phyloP scores from a whole-genome alignment of 2,113 vertebrate genomes.

The Anarrhichthys ocellatus region DNA sequence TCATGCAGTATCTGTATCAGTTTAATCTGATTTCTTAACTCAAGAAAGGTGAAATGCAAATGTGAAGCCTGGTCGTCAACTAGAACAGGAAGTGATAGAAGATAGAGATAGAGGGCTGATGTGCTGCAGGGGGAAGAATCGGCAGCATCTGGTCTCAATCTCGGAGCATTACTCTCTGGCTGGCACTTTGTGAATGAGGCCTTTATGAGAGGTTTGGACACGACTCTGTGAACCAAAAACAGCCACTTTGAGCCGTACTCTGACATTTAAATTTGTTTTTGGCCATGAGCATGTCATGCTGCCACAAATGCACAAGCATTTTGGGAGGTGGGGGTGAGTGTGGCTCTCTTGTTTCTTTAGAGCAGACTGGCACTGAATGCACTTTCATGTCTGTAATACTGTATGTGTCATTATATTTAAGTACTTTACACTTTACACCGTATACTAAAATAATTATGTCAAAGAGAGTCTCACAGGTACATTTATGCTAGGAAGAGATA shows the following conservation, averaged over 20 bases:
- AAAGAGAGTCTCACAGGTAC: not conserved
- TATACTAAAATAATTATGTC: not conserved
- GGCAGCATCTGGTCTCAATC: slow-evolving; percentile 72
- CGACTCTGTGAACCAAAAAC: slow-evolving; percentile 31
- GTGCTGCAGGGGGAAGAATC: slow-evolving; percentile 32
- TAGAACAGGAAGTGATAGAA: not conserved
- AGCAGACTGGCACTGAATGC: no score
- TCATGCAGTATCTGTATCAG: not conserved
- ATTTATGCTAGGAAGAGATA: not conserved
- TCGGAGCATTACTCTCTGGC: slow-evolving; percentile 20
- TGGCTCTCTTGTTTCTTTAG: not conserved
- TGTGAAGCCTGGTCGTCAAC: not conserved
- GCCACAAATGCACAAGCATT: slow-evolving; percentile 26
- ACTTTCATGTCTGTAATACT: no score
- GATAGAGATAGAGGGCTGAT: slow-evolving; percentile 6
- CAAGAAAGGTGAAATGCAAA: not conserved
- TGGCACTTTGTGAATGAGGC: slow-evolving; percentile 71
- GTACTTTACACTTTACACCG: no score
- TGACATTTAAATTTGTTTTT: slow-evolving; percentile 53
- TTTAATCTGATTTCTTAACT: not conserved
- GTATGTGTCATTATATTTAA: no score
- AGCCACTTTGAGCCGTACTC: slow-evolving; percentile 33
- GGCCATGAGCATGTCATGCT: slow-evolving; percentile 16
- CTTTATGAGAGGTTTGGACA: slow-evolving; percentile 70
- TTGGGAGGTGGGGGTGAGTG: slow-evolving; percentile 14